Conservation (phyloP, 2,113 vertebrate genomes). For the Astatotilapia flaviijosephi region DNA sequence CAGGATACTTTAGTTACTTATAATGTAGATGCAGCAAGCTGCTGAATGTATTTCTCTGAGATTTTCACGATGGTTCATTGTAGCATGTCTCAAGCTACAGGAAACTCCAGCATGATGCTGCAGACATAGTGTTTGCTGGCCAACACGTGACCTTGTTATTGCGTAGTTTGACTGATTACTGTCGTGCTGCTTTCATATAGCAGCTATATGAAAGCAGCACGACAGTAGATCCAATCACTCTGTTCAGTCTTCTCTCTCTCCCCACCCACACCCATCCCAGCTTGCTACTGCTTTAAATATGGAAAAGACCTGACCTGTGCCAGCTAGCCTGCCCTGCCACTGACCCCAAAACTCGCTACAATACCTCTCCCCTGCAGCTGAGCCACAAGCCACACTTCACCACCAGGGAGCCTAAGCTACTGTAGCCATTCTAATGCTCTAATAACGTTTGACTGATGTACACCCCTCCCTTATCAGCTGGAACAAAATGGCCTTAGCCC, state of each 20-base stretch:
- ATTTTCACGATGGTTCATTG: not conserved
- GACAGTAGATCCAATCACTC: not conserved
- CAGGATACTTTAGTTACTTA: not conserved
- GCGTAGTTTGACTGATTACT: not conserved
- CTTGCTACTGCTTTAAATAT: not conserved
- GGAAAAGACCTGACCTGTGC: not conserved
- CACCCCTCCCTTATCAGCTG: not conserved
- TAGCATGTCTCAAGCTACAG: not conserved
- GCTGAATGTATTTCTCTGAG: not conserved
- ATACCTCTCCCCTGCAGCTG: not conserved
- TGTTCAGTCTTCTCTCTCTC: not conserved
- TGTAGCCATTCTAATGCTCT: not conserved
- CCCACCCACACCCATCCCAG: not conserved
- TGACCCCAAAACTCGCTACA: not conserved
- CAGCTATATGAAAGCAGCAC: too few species aligned
- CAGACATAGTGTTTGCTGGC: not conserved
- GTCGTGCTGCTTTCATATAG: not conserved
- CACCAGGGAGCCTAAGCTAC: not conserved
- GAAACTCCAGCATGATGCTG: not conserved
- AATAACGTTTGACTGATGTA: not conserved
- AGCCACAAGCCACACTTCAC: not conserved
- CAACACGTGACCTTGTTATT: not conserved
- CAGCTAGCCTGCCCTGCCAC: accelerated
- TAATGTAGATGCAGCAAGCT: not conserved
- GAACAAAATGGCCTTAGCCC: not conserved